phyloP scores from a whole-genome alignment of 2,113 vertebrate species.

The Stigmatopora nigra region DNA sequence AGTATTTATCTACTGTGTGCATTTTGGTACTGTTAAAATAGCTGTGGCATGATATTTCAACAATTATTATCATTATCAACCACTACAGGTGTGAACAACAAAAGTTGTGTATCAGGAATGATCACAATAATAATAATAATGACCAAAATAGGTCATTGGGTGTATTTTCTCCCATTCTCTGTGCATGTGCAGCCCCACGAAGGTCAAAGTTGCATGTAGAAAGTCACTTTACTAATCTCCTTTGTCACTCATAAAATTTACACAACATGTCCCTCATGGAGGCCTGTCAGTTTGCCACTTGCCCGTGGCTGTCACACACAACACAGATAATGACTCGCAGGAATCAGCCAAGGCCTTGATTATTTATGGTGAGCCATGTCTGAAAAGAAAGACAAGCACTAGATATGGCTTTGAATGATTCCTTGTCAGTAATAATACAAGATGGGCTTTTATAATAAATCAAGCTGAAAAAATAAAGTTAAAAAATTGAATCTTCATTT shows the following conservation, averaged over 20 bases:
- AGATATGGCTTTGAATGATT: slow-evolving; percentile 57
- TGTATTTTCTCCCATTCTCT: slow-evolving; percentile 38
- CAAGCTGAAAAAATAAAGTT: background rate
- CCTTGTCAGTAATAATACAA: slow-evolving; percentile 53
- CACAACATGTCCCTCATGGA: slow-evolving; percentile 75
- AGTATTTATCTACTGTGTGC: too few relatives aligned
- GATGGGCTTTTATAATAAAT: slow-evolving; percentile 6
- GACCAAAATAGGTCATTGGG: background rate
- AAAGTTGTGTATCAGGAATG: background rate
- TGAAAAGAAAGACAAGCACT: slow-evolving; percentile 41
- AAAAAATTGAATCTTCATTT: background rate
- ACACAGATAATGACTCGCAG: slow-evolving; percentile 72
- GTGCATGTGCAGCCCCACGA: slow-evolving; percentile 40
- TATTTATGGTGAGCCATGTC: slow-evolving; percentile 72
- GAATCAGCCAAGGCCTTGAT: slow-evolving; percentile 67
- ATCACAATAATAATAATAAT: background rate
- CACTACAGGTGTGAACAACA: background rate
- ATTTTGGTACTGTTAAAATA: too few relatives aligned
- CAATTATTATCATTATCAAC: too few relatives aligned
- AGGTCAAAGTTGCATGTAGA: slow-evolving; percentile 70
- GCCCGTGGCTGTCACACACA: slow-evolving; percentile 71
- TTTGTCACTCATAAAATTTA: slow-evolving; percentile 82
- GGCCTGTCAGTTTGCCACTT: slow-evolving; percentile 71
- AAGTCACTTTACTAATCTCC: slow-evolving; percentile 71
- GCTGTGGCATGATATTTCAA: too few relatives aligned